Conservation (phyloP, 2,797 vertebrate species). For the Acanthis flammea region DNA sequence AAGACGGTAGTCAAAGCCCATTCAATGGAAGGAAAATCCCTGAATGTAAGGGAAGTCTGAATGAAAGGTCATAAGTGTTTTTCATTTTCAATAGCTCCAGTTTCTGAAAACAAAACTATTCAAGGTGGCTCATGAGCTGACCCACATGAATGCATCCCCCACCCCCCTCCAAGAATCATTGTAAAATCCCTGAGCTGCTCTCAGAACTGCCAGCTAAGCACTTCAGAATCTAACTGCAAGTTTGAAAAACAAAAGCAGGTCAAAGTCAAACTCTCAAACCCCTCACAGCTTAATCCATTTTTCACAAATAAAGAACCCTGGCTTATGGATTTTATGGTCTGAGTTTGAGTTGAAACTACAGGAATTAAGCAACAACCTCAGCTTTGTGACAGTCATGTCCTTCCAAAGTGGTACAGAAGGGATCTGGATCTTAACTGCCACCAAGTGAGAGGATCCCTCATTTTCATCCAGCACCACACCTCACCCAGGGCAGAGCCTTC, state of each 20-base stretch:
- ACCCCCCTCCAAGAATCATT: neutral
- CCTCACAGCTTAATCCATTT: neutral
- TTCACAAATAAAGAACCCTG: neutral
- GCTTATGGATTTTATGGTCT: neutral
- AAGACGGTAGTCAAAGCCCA: neutral
- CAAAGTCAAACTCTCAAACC: conserved; percentile 30
- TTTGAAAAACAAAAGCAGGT: conserved; percentile 22
- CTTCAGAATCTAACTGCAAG: neutral
- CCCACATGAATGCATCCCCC: neutral
- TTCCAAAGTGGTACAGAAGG: neutral
- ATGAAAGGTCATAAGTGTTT: neutral
- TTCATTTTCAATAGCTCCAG: neutral
- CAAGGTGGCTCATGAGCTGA: neutral
- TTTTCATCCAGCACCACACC: neutral
- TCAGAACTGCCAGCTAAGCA: conserved; percentile 30
- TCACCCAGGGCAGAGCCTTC: neutral
- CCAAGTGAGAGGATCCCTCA: neutral
- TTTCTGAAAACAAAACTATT: conserved; percentile 12
- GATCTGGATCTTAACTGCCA: neutral
- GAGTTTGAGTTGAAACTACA: neutral
- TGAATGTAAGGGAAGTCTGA: neutral
- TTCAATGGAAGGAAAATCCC: neutral
- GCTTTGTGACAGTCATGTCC: rapidly evolving
- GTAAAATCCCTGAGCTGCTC: neutral
- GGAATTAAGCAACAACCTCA: neutral